A percentile compares a stretch with the other conserved stretches of the same genome.
Conservation (phyloP, 2,888 invertebrate genomes). For the Erynnis tages region DNA sequence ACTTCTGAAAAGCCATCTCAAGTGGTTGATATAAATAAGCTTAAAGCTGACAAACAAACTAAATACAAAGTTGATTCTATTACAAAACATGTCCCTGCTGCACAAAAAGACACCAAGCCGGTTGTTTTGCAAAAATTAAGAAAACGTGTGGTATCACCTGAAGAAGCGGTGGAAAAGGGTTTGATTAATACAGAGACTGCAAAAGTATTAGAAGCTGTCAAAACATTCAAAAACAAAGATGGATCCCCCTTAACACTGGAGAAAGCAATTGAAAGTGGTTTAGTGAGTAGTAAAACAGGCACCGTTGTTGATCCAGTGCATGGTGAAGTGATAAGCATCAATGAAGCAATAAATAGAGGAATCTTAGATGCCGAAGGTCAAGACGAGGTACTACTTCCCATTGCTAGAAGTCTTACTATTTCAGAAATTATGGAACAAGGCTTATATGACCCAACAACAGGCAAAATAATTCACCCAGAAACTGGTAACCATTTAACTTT, state of each 20-base stretch:
- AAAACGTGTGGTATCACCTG: slow-evolving; percentile 87
- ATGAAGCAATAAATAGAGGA: slow-evolving; percentile 91
- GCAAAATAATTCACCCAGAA: slow-evolving; percentile 93
- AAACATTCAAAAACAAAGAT: slow-evolving; percentile 78
- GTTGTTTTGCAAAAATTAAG: slow-evolving; percentile 89
- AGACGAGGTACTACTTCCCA: slow-evolving; percentile 88
- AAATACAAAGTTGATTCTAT: slow-evolving; percentile 85
- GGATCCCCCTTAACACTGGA: slow-evolving; percentile 86
- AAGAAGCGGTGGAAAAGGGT: slow-evolving; percentile 89
- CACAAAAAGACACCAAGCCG: slow-evolving; percentile 81
- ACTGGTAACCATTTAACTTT: slow-evolving; percentile 89
- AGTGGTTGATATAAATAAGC: slow-evolving; percentile 81
- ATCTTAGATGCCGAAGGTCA: slow-evolving; percentile 89
- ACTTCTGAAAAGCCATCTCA: slow-evolving; percentile 57
- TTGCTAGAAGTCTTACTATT: slow-evolving; percentile 90
- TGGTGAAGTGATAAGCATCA: slow-evolving; percentile 89
- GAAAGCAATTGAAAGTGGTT: slow-evolving; percentile 86
- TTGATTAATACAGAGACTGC: slow-evolving; percentile 90
- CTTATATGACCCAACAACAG: slow-evolving; percentile 86
- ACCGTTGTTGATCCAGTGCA: slow-evolving; percentile 91
- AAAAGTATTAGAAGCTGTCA: slow-evolving; percentile 83
- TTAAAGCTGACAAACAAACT: slow-evolving; percentile 82
- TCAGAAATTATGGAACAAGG: slow-evolving; percentile 94
- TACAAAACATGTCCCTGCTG: slow-evolving; percentile 77
- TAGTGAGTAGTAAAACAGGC: slow-evolving; percentile 88